These are phyloP conservation scores for Campaea margaritaria DNA, from an alignment of 2,888 invertebrate genomes.

Conservation along the genomic window DNA sequence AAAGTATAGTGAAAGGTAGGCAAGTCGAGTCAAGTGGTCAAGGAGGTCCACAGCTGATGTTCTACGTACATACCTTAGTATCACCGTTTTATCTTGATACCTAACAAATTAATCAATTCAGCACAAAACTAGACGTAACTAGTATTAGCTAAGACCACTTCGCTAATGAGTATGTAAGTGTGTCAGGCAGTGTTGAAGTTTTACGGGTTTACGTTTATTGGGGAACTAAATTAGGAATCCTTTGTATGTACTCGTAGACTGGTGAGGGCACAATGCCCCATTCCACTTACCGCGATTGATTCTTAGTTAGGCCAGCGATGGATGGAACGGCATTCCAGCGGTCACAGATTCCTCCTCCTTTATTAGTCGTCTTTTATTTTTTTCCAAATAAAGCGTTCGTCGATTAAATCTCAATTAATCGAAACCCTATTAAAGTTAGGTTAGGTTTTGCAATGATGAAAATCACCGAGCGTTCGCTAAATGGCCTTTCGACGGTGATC, in stretches of 20 bases:
- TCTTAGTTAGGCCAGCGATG: too few species aligned
- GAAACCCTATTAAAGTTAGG: too few species aligned
- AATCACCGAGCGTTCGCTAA: conserved; percentile 39
- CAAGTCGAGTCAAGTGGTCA: conserved; percentile 62
- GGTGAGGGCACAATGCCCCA: too few species aligned
- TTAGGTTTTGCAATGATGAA: conserved; percentile 45
- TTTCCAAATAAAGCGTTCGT: not conserved
- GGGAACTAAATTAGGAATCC: conserved; percentile 10
- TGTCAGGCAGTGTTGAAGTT: conserved; percentile 16
- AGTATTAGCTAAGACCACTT: conserved; percentile 20
- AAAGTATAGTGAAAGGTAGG: conserved; percentile 66
- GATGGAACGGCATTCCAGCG: too few species aligned
- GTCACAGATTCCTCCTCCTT: too few species aligned
- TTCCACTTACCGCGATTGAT: too few species aligned
- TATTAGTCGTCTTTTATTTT: not conserved
- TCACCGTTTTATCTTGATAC: conserved; percentile 19
- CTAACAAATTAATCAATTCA: conserved; percentile 36
- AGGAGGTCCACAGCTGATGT: conserved; percentile 65
- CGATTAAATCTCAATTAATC: too few species aligned
- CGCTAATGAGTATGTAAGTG: conserved; percentile 19
- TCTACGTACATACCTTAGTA: conserved; percentile 55
- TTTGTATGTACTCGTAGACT: too few species aligned
- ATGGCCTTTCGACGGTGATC: conserved; percentile 42
- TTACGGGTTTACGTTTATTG: not conserved
- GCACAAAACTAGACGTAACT: conserved; percentile 16